Evolutionary conservation across 2,888 invertebrate species (phyloP), one percentile per base, ranked within the genome.

Genomic region (Formica aserva): DNA sequence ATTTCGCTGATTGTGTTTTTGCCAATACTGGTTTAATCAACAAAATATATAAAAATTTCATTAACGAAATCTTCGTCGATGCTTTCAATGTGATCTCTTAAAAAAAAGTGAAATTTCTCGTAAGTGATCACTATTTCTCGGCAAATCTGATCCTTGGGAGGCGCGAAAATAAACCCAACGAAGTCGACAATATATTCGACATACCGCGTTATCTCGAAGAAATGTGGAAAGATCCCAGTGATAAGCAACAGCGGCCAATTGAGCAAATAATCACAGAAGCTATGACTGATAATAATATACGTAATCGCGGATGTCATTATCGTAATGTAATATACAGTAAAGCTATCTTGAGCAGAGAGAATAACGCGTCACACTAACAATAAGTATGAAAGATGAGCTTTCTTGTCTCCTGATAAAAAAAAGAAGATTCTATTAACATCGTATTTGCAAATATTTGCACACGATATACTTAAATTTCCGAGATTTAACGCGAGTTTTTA

Each of bases 261-360:
- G 89, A 90, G 88, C 87, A 90, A 90, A 90, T 87, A 88, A 90
- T 90, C 89, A 85, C 86, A 85, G 82, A 81, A 86, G 80, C 77
- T 75, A 67, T 76, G 85, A 83, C 84, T 82, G 87, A 84, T 89
- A 88, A 84, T 82, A 84, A 22, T 74, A 77, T 71, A 83, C 81
- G 80, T 86, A 83, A 87, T 86, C 83, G 84, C 82, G 35, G 26
- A 57, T 38, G 38, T 72, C 26, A 52, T 13, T 62, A 76, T 67
- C 62, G 35, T 66, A 62, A 62, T 69, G 65, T 88, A 88, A 89
- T 81, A 75, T 84, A 57, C 45, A 83, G 78, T 82, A 83, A 66
- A 81, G 57, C 60, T 69, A 62, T 66, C 41, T 77, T 45, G 32
- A 66, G 66, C 65, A 74, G 52, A 65, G n/a, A 57, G 18, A 18